phyloP scores from a whole-genome alignment of 2,888 invertebrate genomes.

The Tetragonisca angustula region DNA sequence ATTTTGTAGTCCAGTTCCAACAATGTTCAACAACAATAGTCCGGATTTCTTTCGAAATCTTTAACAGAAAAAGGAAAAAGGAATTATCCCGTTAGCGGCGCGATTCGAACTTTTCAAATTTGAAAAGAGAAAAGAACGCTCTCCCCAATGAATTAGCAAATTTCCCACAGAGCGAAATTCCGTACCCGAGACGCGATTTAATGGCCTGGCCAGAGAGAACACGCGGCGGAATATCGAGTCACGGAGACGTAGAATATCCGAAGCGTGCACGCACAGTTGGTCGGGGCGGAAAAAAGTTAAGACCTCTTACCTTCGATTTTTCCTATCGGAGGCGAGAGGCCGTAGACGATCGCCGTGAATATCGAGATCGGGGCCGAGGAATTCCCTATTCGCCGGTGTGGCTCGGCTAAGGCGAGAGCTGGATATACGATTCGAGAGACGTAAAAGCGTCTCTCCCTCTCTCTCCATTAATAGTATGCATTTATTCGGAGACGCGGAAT shows the following conservation, averaged over 20 bases:
- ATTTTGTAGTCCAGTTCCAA: background rate
- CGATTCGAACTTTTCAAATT: no score
- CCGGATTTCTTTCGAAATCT: no score
- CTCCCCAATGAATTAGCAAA: background rate
- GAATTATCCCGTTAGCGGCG: no score
- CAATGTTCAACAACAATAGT: no score
- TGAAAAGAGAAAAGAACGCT: no score
- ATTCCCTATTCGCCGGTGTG: conserved; percentile 44
- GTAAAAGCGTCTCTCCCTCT: conserved; percentile 68
- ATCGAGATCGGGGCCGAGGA: conserved; percentile 63
- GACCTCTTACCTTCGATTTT: conserved; percentile 54
- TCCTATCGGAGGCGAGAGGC: conserved; percentile 15
- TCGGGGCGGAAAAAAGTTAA: conserved; percentile 16
- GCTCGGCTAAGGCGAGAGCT: conserved; percentile 44
- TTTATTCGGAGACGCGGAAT: conserved; percentile 78
- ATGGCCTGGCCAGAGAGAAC: conserved; percentile 16
- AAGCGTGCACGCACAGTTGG: conserved; percentile 40
- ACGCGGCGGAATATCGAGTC: conserved; percentile 36
- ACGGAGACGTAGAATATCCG: conserved; percentile 33
- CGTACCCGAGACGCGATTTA: conserved; percentile 21
- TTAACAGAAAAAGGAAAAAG: no score
- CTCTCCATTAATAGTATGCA: conserved; percentile 76
- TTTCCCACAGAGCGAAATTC: background rate
- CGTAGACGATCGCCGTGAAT: conserved; percentile 52
- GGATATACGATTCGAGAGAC: conserved; percentile 70